phyloP scores from a whole-genome alignment of 1,140 invertebrate species.

The Paralvinella palmiformis region DNA sequence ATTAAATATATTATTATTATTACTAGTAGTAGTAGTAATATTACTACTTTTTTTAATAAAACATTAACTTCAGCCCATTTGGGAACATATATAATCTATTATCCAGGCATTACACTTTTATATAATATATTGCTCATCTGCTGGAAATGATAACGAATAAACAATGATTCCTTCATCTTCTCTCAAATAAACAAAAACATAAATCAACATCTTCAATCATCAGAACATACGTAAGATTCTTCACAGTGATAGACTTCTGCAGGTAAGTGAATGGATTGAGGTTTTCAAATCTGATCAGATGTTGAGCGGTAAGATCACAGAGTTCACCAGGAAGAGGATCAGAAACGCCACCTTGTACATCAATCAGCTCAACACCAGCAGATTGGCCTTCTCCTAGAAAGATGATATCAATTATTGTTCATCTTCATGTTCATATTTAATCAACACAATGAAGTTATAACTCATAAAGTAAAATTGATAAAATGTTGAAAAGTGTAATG shows the following conservation, averaged over 20 bases:
- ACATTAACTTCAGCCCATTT: no score
- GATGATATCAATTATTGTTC: no score
- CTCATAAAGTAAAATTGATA: no score
- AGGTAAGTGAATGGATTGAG: conserved; percentile 48
- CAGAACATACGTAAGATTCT: conserved; percentile 40
- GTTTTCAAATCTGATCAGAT: conserved; percentile 43
- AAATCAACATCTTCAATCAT: background rate
- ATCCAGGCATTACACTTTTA: background rate
- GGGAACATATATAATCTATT: background rate
- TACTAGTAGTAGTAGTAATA: no score
- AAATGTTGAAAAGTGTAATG: no score
- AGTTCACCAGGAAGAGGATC: conserved; percentile 33
- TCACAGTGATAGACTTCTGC: conserved; percentile 33
- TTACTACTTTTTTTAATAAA: no score
- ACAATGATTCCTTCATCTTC: background rate
- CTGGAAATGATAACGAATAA: background rate
- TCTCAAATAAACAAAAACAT: background rate
- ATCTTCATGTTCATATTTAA: background rate
- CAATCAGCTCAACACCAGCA: conserved; percentile 34
- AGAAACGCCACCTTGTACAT: conserved; percentile 34
- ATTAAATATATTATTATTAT: no score
- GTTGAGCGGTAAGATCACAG: conserved; percentile 35
- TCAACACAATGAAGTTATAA: background rate
- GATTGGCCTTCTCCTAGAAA: conserved; percentile 35
- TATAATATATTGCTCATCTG: background rate